Percentiles rank a stretch among this genome's conserved stretches.
Conservation (phyloP, 2,888 invertebrate genomes). For the Spodoptera picta region DNA sequence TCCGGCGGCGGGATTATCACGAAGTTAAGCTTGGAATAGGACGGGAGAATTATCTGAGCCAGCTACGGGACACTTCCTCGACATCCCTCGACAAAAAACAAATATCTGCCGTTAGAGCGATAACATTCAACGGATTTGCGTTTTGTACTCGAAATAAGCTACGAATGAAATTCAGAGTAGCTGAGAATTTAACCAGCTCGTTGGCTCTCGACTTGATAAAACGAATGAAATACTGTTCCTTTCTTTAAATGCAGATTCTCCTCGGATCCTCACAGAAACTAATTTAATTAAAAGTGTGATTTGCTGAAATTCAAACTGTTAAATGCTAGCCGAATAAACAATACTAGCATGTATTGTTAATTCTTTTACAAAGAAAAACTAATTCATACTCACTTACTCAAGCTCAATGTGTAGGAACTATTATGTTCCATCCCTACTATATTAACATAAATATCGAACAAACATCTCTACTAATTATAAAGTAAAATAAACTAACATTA, state of each 20-base stretch:
- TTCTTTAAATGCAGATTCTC: slow-evolving; percentile 11
- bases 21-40: slow-evolving; percentile 58
- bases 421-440: too few relatives aligned
- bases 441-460: slow-evolving; percentile 3
- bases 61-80: slow-evolving; percentile 29
- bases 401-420: too few relatives aligned
- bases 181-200: slow-evolving; percentile 31
- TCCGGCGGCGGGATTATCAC: slow-evolving; percentile 55
- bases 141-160: slow-evolving; percentile 47
- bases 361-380: too few relatives aligned
- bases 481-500: slow-evolving; percentile 24
- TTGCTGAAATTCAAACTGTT: too few relatives aligned
- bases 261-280: not conserved
- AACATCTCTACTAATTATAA: slow-evolving; percentile 16
- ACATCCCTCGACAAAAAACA: slow-evolving; percentile 37
- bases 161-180: slow-evolving; percentile 19
- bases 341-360: too few relatives aligned
- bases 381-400: too few relatives aligned
- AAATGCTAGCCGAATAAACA: too few relatives aligned
- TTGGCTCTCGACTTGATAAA: slow-evolving; percentile 21
- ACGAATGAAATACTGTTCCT: slow-evolving; percentile 15
- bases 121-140: slow-evolving; percentile 44
- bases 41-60: slow-evolving; percentile 54
- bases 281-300: not conserved
- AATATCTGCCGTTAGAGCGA: slow-evolving; percentile 49